Evolutionary conservation across 2,113 vertebrate genomes (phyloP), one percentile per base, ranked within the genome.

Genomic region (Muntiacus reevesi): DNA sequence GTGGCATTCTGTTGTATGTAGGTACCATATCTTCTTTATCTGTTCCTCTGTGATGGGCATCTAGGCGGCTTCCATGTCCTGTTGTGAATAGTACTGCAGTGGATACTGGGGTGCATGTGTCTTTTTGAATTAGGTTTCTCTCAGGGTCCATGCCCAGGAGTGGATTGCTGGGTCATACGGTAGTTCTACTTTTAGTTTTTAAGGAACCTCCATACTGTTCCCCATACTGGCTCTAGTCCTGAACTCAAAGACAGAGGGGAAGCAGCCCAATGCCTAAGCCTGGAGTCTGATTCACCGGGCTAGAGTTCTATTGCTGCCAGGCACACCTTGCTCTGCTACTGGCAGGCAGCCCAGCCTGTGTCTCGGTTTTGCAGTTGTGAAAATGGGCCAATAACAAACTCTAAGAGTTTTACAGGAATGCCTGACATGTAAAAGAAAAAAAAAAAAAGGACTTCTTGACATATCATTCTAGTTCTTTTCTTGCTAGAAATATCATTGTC

Each of bases 201-300:
- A 71, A 40, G 67, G 64, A 71, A 12, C 9, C 19, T 71, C 19
- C 19, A 2, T 40, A 71, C n/a, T 67, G 33, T 36, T 36, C 33
- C n/a, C 33, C 64, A 19, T 21, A 11, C n/a, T 23, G 67, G 67
- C 74, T 78, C 47, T 23, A 81, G 50, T 36, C 33, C 25, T 82
- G 21, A 25, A 25, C 33, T 57, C 30, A n/a, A 76, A 67, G 47
- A 81, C 28, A 30, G 33, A 52, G 87, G 52, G 74, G 40, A 74
- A 10, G 23, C 1, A 9, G 55, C 50, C 1, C 0, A 5, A 2
- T 1, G 17, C 3, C 3, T 28, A 3, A 55, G 7, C 25, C 21
- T 50, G 5, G 47, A 52, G 25, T 2, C 19, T 9, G 14, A 57
- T 16, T 4, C 1, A 0, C 12, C 0, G 11, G 28, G 27, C 47